phyloP scores from a whole-genome alignment of 2,797 vertebrate genomes.

The Florisuga fusca region DNA sequence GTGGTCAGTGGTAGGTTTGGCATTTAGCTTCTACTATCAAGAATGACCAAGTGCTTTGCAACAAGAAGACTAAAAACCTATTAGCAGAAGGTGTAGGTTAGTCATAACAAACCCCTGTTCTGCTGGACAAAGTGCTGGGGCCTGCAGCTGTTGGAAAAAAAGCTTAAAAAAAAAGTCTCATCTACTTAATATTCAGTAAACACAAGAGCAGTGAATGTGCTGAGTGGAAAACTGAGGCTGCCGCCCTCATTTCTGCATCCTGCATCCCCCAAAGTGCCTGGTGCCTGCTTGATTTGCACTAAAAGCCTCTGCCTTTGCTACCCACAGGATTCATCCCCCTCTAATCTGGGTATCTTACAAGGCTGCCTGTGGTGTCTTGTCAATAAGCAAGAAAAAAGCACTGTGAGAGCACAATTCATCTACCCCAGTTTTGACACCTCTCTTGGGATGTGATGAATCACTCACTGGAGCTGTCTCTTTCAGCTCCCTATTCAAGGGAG shows the following conservation, averaged over 20 bases:
- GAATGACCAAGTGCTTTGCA: neutral
- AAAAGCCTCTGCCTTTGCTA: neutral
- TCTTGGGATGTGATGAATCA: neutral
- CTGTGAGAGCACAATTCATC: neutral
- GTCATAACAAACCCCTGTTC: neutral
- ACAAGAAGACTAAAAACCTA: neutral
- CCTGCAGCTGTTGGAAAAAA: neutral
- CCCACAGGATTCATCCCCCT: neutral
- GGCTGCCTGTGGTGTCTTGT: neutral
- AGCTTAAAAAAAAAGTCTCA: neutral
- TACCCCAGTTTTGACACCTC: neutral
- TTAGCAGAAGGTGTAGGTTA: neutral
- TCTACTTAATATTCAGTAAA: neutral
- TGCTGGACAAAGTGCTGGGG: neutral
- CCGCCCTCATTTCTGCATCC: neutral
- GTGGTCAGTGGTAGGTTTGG: neutral
- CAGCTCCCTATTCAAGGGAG: neutral
- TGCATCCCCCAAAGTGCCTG: rapidly evolving
- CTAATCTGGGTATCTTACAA: neutral
- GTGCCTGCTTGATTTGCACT: neutral
- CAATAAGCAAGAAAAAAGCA: neutral
- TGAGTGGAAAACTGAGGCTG: neutral
- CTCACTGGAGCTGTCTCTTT: neutral
- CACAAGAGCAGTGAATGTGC: rapidly evolving
- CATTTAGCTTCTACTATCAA: neutral